These are phyloP conservation scores for Apteryx owenii DNA, from an alignment of 2,113 vertebrate genomes.

Conservation along the genomic window DNA sequence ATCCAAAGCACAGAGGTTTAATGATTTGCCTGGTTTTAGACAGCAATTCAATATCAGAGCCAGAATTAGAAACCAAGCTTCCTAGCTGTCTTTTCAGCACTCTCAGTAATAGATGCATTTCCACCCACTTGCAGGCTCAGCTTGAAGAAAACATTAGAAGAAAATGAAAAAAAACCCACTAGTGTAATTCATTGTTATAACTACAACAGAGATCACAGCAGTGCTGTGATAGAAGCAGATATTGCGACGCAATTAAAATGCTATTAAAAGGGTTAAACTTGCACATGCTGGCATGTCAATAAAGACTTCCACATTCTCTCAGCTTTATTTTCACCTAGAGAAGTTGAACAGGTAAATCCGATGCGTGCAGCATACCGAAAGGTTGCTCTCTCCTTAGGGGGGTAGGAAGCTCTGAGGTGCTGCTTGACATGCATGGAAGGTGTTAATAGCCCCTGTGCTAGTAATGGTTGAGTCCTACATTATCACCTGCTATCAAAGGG, in stretches of 20 bases:
- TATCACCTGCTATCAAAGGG: background rate
- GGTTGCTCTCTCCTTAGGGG: background rate
- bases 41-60: background rate
- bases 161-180: background rate
- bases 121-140: constrained; percentile 35
- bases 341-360: background rate
- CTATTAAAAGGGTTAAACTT: constrained; percentile 18
- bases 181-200: constrained; percentile 16
- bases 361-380: background rate
- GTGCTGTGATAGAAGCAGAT: background rate
- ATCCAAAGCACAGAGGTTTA: background rate
- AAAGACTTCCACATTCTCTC: background rate
- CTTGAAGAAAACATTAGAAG: constrained; percentile 39
- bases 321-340: background rate
- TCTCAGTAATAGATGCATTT: constrained; percentile 4
- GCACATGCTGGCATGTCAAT: background rate
- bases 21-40: background rate
- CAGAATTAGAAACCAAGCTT: background rate
- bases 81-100: background rate
- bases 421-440: background rate
- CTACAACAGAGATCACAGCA: background rate
- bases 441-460: background rate
- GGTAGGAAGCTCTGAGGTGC: background rate
- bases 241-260: background rate
- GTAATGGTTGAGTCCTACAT: accelerated